Conservation (phyloP, 2,888 invertebrate genomes). For the Heliconius ismenius region DNA sequence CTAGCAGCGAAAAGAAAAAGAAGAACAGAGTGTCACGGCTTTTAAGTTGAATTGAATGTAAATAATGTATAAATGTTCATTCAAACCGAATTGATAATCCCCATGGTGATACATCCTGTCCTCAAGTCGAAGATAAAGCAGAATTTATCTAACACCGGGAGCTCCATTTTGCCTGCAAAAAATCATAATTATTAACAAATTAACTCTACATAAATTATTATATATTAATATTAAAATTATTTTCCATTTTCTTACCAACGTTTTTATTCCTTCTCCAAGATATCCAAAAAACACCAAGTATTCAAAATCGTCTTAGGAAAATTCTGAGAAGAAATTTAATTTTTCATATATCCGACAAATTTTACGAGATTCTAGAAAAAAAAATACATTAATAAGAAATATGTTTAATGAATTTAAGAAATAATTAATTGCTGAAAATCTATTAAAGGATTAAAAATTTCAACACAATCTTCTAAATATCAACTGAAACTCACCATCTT, state of each 20-base stretch:
- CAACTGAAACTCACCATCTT: constrained; percentile 41
- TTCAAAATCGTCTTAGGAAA: not conserved
- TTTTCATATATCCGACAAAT: not conserved
- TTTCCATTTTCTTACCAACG: constrained; percentile 1
- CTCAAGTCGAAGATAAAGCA: constrained; percentile 70
- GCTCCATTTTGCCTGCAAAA: constrained; percentile 66
- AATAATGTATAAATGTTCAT: not conserved
- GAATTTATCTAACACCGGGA: constrained; percentile 74
- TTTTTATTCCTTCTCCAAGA: not conserved
- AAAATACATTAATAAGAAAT: not conserved
- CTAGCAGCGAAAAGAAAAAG: not conserved
- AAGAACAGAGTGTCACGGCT: not conserved
- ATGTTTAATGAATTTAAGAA: not conserved
- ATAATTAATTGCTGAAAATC: not conserved
- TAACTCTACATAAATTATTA: not conserved
- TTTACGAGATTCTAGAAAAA: constrained; percentile 1
- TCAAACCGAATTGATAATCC: constrained; percentile 70
- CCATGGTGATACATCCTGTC: constrained; percentile 72
- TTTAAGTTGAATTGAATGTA: not conserved
- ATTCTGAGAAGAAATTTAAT: not conserved
- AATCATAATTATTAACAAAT: not conserved
- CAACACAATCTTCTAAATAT: not conserved
- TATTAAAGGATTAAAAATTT: not conserved
- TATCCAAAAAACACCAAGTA: not conserved
- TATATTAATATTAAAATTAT: not conserved